A percentile compares a stretch with the other conserved stretches of the same genome.
Conservation (phyloP, 2,113 vertebrate species). For the Eurypyga helias region DNA sequence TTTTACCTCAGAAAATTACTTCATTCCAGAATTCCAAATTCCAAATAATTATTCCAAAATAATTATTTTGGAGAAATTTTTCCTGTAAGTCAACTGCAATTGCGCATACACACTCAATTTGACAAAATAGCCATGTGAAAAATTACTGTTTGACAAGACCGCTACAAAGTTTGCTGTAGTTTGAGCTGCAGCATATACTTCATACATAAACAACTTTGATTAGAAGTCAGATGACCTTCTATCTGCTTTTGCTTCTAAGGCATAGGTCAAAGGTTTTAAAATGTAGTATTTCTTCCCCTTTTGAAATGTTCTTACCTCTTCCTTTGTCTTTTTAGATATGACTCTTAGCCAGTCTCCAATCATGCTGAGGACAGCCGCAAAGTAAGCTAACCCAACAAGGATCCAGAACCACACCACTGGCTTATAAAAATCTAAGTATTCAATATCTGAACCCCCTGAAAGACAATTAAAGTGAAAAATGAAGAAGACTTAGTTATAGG, state of each 20-base stretch:
- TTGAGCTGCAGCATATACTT: background rate
- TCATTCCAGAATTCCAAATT: background rate
- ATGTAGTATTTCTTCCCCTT: background rate
- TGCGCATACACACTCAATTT: background rate
- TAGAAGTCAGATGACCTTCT: too few relatives aligned
- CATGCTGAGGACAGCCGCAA: constrained; percentile 98
- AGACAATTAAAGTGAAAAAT: background rate
- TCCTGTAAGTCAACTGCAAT: background rate
- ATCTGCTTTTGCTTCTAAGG: too few relatives aligned
- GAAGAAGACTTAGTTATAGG: background rate
- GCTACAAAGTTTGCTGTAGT: background rate
- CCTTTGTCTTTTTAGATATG: constrained; percentile 98
- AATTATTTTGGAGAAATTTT: background rate
- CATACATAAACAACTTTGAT: background rate
- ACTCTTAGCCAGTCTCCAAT: constrained; percentile 98
- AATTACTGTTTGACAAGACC: background rate
- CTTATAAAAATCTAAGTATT: constrained; percentile 95
- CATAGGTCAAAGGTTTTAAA: background rate
- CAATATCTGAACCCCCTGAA: constrained; percentile 88
- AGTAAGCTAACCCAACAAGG: constrained; percentile 97
- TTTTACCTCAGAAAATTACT: background rate
- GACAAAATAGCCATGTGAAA: background rate
- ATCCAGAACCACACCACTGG: constrained; percentile 99
- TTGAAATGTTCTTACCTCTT: constrained; percentile 85
- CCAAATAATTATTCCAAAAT: background rate